Conservation (phyloP, 92 coral and sea anemone species). For the Porites evermanni region DNA sequence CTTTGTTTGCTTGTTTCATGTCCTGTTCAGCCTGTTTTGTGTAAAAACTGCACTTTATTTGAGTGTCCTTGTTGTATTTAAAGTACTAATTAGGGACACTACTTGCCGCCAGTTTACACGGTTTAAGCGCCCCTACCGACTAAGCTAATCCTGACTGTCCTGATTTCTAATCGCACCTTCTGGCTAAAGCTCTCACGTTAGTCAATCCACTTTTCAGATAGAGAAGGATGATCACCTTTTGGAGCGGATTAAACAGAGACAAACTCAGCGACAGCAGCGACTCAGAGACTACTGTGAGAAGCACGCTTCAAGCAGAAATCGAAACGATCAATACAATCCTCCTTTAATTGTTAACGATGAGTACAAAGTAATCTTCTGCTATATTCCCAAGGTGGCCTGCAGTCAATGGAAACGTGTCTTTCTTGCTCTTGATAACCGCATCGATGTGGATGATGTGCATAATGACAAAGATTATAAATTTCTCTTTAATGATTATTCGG, state of each 20-base stretch:
- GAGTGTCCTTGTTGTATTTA: no score
- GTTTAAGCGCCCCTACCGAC: no score
- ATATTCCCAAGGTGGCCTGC: slow-evolving; percentile 34
- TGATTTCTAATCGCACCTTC: background rate
- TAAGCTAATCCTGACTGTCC: no score
- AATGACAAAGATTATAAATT: background rate
- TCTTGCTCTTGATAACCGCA: slow-evolving; percentile 14
- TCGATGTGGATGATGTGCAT: background rate
- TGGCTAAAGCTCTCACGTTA: background rate
- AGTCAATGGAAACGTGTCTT: slow-evolving; percentile 26
- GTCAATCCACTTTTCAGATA: background rate
- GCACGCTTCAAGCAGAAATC: background rate
- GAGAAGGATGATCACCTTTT: background rate
- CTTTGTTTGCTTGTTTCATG: no score
- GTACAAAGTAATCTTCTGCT: slow-evolving; percentile 35
- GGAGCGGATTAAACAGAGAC: background rate
- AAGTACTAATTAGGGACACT: no score
- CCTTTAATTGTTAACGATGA: slow-evolving; percentile 24
- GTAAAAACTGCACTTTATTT: no score
- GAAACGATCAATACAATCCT: background rate
- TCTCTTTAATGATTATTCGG: background rate
- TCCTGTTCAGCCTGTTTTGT: no score
- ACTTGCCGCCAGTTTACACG: no score
- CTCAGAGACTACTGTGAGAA: background rate
- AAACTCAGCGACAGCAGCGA: background rate